Evolutionary conservation across 2,888 invertebrate genomes (phyloP).

Genomic region (Eristalinus aeneus): DNA sequence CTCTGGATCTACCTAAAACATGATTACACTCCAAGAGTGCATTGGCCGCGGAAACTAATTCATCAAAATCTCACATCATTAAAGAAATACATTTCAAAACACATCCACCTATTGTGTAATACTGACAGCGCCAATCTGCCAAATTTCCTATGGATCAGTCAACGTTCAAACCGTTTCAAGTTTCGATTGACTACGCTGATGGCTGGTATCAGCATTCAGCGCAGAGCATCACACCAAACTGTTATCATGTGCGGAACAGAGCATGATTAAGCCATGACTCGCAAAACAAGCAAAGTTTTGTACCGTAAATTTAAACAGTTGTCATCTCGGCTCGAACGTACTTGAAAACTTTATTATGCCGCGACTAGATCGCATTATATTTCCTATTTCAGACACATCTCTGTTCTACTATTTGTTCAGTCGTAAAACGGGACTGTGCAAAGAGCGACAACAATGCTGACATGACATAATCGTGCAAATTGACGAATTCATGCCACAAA

Average conservation of each 20-base stretch:
- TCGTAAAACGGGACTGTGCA: neutral
- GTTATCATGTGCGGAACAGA: neutral
- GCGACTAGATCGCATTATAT: neutral
- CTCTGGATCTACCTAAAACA: no score
- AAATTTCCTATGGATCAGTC: neutral
- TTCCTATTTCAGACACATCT: neutral
- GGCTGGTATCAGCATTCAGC: neutral
- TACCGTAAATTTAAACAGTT: neutral
- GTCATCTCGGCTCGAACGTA: neutral
- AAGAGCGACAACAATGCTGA: neutral
- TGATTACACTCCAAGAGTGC: no score
- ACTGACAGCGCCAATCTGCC: neutral
- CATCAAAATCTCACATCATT: no score
- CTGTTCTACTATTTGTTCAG: neutral
- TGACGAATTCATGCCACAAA: neutral
- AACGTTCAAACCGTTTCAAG: neutral
- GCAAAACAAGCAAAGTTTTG: neutral
- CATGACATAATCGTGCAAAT: neutral
- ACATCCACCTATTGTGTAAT: neutral
- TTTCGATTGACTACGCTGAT: neutral
- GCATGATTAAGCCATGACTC: neutral
- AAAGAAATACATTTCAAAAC: no score
- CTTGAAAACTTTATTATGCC: neutral
- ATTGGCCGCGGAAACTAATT: no score
- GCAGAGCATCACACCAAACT: neutral